Evolutionary conservation across 1,140 invertebrate genomes (phyloP).

Genomic region (Oedothorax gibbosus): DNA sequence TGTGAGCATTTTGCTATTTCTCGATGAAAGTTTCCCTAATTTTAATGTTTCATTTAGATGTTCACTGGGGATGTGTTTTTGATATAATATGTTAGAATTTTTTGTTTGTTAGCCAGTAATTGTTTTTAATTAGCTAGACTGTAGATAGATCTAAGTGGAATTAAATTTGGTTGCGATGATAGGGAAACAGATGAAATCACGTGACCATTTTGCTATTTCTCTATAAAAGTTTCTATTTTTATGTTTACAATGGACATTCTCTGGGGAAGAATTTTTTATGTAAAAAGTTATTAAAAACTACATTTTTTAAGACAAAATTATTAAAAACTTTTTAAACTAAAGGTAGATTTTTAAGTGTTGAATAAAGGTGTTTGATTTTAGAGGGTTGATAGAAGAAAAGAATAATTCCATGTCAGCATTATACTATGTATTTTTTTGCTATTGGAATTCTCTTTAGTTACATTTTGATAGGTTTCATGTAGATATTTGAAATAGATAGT

Average conservation of each 20-base stretch:
- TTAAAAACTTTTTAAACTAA: too few species aligned
- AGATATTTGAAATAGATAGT: too few species aligned
- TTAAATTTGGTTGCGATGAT: neutral
- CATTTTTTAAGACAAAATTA: too few species aligned
- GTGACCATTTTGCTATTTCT: conserved; percentile 40
- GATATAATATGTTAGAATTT: neutral
- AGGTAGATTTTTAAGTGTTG: too few species aligned
- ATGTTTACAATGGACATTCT: conserved; percentile 5
- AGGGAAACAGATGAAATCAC: conserved; percentile 41
- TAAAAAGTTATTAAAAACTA: too few species aligned
- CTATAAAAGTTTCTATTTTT: neutral
- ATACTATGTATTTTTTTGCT: too few species aligned
- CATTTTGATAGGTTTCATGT: too few species aligned
- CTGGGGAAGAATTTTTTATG: neutral
- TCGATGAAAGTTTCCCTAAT: neutral
- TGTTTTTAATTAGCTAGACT: neutral
- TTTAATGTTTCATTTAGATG: conserved; percentile 14
- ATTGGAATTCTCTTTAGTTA: too few species aligned
- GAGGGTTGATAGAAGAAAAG: neutral
- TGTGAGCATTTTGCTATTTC: conserved; percentile 48
- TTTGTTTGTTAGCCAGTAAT: too few species aligned
- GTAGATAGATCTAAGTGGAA: conserved; percentile 15
- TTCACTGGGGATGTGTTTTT: neutral
- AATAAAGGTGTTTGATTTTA: too few species aligned
- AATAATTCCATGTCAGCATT: too few species aligned